A percentile compares a stretch with the other conserved stretches of the same genome.
Evolutionary conservation across 2,113 vertebrate genomes (phyloP).

Genomic region (Tupaia tana): DNA sequence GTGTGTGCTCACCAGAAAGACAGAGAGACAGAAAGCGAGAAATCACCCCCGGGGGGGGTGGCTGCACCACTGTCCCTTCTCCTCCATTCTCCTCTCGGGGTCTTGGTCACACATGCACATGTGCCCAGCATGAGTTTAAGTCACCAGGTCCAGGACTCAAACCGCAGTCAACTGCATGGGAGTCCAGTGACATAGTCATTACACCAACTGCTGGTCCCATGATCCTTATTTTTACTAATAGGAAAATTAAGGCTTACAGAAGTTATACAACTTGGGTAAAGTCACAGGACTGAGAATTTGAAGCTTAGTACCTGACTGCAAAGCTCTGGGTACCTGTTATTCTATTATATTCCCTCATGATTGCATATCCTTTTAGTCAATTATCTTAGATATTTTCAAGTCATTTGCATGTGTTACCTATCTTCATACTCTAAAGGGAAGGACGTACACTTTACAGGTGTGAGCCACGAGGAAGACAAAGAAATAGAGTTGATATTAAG

Average conservation of each 20-base stretch:
- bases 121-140: too few species aligned
- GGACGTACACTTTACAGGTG: neutral
- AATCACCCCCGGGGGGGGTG: too few species aligned
- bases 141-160: too few species aligned
- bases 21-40: too few species aligned
- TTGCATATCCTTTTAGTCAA: neutral
- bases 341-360: neutral
- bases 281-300: neutral
- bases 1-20: too few species aligned
- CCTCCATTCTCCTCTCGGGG: too few species aligned
- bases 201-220: too few species aligned
- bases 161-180: too few species aligned
- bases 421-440: neutral
- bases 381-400: neutral
- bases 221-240: neutral
- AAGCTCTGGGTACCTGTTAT: neutral
- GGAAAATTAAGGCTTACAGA: neutral
- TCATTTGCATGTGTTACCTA: neutral
- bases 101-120: too few species aligned
- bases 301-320: neutral
- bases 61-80: too few species aligned
- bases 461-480: slow-evolving; percentile 17
- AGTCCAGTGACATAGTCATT: too few species aligned
- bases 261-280: neutral
- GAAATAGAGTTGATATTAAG: neutral